Evolutionary conservation across 2,888 invertebrate species (phyloP).

Genomic region (Aphidius colemani): DNA sequence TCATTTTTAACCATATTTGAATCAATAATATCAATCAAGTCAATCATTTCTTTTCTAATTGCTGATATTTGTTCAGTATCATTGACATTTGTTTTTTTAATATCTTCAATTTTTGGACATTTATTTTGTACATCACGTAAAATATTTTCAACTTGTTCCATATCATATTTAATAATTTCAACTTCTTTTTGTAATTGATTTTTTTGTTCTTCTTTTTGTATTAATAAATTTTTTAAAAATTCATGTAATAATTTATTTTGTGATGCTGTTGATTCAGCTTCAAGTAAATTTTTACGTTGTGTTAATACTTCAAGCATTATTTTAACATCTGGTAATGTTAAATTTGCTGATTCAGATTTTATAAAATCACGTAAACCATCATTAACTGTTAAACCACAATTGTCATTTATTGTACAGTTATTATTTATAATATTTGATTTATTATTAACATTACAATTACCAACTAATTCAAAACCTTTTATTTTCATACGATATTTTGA

Average conservation of each 20-base stretch:
- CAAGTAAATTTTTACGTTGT: slow-evolving; percentile 77
- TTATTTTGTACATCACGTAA: slow-evolving; percentile 65
- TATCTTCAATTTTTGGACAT: slow-evolving; percentile 66
- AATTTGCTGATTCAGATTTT: slow-evolving; percentile 71
- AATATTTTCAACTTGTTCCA: slow-evolving; percentile 73
- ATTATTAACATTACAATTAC: slow-evolving; percentile 44
- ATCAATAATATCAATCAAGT: slow-evolving; percentile 64
- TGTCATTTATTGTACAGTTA: slow-evolving; percentile 39
- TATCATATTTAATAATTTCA: slow-evolving; percentile 74
- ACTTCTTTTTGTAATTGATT: slow-evolving; percentile 74
- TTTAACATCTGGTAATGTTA: slow-evolving; percentile 80
- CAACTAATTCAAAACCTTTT: slow-evolving; percentile 60
- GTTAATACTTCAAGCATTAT: slow-evolving; percentile 79
- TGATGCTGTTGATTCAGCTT: slow-evolving; percentile 79
- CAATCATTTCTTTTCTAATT: slow-evolving; percentile 65
- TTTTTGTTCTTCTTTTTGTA: slow-evolving; percentile 72
- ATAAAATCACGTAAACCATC: slow-evolving; percentile 66
- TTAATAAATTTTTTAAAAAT: slow-evolving; percentile 77
- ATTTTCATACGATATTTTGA: slow-evolving; percentile 70
- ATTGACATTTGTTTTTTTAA: slow-evolving; percentile 60
- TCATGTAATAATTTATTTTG: slow-evolving; percentile 83
- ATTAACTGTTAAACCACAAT: too few species aligned
- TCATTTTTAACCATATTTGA: slow-evolving; percentile 58
- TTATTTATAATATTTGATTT: slow-evolving; percentile 37
- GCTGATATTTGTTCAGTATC: slow-evolving; percentile 64